phyloP scores from a whole-genome alignment of 2,113 vertebrate genomes.

The Anser cygnoides region DNA sequence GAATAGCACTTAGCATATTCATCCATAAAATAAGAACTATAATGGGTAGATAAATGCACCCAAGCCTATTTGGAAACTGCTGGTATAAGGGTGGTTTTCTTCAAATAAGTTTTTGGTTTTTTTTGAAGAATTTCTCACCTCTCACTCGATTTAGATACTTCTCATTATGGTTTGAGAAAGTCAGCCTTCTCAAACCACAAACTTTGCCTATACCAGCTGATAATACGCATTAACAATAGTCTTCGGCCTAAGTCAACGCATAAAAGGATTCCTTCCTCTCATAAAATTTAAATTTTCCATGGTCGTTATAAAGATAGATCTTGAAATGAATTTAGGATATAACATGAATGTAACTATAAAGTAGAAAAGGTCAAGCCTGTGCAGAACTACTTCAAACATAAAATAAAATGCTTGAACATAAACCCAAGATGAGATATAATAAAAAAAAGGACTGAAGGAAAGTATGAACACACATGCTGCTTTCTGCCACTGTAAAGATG shows the following conservation, averaged over 20 bases:
- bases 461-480: neutral
- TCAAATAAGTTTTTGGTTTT: conserved; percentile 3
- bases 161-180: neutral
- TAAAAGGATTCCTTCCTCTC: neutral
- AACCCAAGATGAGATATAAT: neutral
- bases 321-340: neutral
- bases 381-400: neutral
- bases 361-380: neutral
- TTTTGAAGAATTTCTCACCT: neutral
- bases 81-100: conserved; percentile 30
- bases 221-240: neutral
- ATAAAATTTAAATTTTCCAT: neutral
- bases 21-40: conserved; percentile 51
- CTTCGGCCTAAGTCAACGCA: neutral
- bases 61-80: conserved; percentile 39
- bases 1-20: conserved; percentile 60
- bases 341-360: neutral
- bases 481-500: neutral
- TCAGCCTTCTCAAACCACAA: conserved; percentile 8
- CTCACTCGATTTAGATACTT: neutral
- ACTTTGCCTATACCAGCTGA: neutral
- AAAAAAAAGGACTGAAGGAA: neutral
- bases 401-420: neutral
- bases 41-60: conserved; percentile 43
- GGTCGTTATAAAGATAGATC: neutral